Evolutionary conservation across 2,888 invertebrate species (phyloP).

Genomic region (Anoplius nigerrimus): DNA sequence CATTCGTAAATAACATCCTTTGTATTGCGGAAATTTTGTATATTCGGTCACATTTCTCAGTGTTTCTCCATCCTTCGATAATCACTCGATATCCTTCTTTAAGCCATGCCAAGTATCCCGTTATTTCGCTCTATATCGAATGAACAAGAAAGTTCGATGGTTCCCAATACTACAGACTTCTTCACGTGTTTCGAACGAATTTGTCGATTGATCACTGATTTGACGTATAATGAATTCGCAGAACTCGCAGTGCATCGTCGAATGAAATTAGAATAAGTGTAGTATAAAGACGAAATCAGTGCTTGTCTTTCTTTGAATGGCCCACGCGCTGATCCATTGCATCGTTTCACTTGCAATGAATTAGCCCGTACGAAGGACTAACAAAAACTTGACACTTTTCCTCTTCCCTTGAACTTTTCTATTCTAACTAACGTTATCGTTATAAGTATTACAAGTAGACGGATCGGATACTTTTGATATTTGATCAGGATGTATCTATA

Average conservation of each 20-base stretch:
- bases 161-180: no score
- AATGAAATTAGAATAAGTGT: constrained; percentile 34
- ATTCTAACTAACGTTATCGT: constrained; percentile 33
- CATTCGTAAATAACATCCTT: constrained; percentile 27
- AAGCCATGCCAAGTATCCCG: constrained; percentile 3
- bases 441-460: constrained; percentile 39
- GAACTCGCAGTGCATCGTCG: constrained; percentile 40
- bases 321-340: constrained; percentile 19
- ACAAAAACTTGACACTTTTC: constrained; percentile 19
- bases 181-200: no score
- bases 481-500: constrained; percentile 24
- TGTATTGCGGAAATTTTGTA: constrained; percentile 26
- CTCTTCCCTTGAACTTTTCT: constrained; percentile 22
- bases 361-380: constrained; percentile 17
- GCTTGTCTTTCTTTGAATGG: constrained; percentile 24
- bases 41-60: no score
- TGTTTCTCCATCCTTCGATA: background rate
- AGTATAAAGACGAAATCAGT: constrained; percentile 19
- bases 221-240: constrained; percentile 18
- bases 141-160: no score
- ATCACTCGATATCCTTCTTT: background rate
- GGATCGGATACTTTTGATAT: constrained; percentile 27
- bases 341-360: constrained; percentile 15
- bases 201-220: no score
- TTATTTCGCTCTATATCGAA: no score